phyloP scores from a whole-genome alignment of 53 echinoderm and acorn worm genomes.

The Henricia sp. region DNA sequence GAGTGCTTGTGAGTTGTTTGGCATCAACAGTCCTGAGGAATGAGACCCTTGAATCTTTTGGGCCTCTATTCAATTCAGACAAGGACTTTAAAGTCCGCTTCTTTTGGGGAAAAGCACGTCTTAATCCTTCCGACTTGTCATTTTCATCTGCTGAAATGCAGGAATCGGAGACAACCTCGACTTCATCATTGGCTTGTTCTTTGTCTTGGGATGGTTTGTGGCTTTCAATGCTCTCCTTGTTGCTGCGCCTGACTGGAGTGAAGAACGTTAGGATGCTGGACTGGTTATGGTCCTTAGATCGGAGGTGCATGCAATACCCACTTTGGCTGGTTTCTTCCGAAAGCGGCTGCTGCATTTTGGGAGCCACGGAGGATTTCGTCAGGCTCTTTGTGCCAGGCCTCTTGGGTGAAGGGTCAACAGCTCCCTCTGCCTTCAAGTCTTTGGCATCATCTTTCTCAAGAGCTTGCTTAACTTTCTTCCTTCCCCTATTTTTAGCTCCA shows the following conservation, averaged over 20 bases:
- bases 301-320: constrained; percentile 2
- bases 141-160: constrained; percentile 20
- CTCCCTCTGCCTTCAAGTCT: neutral
- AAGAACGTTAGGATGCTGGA: constrained; percentile 49
- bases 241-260: constrained; percentile 11
- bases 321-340: neutral
- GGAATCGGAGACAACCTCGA: constrained; percentile 40
- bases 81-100: neutral
- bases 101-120: neutral
- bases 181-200: neutral
- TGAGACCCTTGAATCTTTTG: neutral
- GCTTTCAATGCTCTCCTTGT: neutral
- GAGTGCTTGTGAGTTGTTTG: too few species aligned
- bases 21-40: too few species aligned
- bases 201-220: neutral
- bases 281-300: constrained; percentile 14
- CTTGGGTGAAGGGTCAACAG: neutral
- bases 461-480: neutral
- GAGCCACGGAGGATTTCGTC: neutral
- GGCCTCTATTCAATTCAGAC: neutral
- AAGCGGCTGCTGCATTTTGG: constrained; percentile 2
- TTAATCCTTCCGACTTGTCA: neutral
- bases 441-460: neutral
- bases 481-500: neutral
- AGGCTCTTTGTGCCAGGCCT: neutral